These are phyloP conservation scores for Caranx ignobilis DNA, from an alignment of 2,113 vertebrate genomes.

Conservation along the genomic window DNA sequence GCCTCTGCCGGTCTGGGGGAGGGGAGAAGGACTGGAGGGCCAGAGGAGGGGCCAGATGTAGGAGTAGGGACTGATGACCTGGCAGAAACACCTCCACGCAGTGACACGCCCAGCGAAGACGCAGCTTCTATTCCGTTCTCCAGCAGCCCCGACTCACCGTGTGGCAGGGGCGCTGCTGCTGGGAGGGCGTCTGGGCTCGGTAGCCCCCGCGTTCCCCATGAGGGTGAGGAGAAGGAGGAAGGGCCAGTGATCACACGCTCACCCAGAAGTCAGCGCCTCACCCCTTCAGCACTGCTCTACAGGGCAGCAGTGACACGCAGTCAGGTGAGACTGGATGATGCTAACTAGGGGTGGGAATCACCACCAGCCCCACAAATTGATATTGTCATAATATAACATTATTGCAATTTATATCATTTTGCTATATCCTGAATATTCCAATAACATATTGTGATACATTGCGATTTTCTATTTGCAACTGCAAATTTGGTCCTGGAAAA, in stretches of 20 bases:
- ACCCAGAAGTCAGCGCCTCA: constrained; percentile 88
- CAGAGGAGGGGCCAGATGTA: constrained; percentile 47
- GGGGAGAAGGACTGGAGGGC: constrained; percentile 49
- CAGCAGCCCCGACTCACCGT: constrained; percentile 91
- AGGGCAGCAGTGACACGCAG: constrained; percentile 93
- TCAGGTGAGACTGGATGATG: constrained; percentile 83
- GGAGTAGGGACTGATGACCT: constrained; percentile 72
- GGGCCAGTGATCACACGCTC: constrained; percentile 79
- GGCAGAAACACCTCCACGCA: constrained; percentile 83
- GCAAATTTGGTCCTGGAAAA: too few relatives aligned
- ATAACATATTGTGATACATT: too few relatives aligned
- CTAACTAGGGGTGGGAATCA: too few relatives aligned
- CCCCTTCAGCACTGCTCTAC: constrained; percentile 92
- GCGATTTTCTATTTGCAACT: too few relatives aligned
- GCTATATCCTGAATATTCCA: too few relatives aligned
- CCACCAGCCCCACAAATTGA: too few relatives aligned
- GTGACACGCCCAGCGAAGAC: constrained; percentile 87
- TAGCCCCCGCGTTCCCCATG: constrained; percentile 72
- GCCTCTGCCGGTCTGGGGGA: constrained; percentile 79
- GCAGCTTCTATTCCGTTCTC: constrained; percentile 89
- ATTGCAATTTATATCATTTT: too few relatives aligned
- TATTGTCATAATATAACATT: too few relatives aligned
- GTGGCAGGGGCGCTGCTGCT: constrained; percentile 82
- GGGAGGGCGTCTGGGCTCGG: constrained; percentile 77
- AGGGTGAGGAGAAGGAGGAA: constrained; percentile 86